A percentile compares a stretch with the other conserved stretches of the same genome.
Evolutionary conservation across 1,140 invertebrate species (phyloP).

Genomic region (Zaprionus ornatus): DNA sequence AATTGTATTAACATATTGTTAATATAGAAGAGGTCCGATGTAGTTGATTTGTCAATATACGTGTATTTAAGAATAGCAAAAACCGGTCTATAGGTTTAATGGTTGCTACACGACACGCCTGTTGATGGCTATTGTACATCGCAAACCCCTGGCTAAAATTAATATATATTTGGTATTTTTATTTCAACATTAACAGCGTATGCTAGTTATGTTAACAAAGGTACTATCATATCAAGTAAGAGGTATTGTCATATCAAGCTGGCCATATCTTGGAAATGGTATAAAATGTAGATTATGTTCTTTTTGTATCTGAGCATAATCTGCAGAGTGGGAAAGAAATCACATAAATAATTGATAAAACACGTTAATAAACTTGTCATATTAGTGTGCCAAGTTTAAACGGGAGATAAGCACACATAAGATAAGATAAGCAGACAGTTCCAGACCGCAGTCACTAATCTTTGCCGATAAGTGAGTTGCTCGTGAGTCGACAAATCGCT

Average conservation of each 20-base stretch:
- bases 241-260: too few species aligned
- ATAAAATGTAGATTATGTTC: not conserved
- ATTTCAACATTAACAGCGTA: too few species aligned
- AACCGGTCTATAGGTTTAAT: too few species aligned
- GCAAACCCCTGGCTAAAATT: too few species aligned
- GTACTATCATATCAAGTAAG: too few species aligned
- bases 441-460: not conserved
- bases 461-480: not conserved
- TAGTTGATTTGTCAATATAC: too few species aligned
- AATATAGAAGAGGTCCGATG: too few species aligned
- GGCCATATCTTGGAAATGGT: not conserved
- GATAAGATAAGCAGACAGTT: not conserved
- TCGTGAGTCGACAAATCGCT: not conserved
- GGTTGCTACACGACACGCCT: too few species aligned
- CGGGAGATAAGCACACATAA: not conserved
- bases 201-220: not conserved
- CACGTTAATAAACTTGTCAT: slow-evolving; percentile 4
- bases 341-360: not conserved
- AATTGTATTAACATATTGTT: too few species aligned
- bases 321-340: not conserved
- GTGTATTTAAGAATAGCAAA: too few species aligned
- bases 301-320: not conserved
- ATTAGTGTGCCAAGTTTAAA: not conserved
- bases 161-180: too few species aligned
- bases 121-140: too few species aligned